phyloP scores from a whole-genome alignment of 2,888 invertebrate species.

The Calameuta pallipes region DNA sequence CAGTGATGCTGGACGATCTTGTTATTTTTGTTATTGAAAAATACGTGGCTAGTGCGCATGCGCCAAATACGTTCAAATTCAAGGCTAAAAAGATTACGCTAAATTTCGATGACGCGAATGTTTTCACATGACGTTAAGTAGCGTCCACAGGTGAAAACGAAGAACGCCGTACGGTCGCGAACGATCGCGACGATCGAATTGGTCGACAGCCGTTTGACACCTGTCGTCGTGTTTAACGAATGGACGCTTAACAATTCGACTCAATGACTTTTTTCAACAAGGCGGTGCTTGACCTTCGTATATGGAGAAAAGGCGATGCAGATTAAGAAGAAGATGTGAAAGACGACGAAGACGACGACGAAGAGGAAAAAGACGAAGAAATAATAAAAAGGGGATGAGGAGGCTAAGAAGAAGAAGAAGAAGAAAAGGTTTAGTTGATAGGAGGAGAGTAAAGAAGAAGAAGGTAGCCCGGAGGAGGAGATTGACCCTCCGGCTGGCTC shows the following conservation, averaged over 20 bases:
- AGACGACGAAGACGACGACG: conserved; percentile 7
- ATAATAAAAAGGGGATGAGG: conserved; percentile 24
- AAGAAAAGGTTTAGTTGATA: not conserved
- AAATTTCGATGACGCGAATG: not conserved
- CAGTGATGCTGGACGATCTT: not conserved
- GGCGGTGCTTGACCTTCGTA: conserved; percentile 37
- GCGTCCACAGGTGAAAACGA: not conserved
- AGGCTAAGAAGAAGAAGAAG: conserved; percentile 27
- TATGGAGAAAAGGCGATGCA: conserved; percentile 25
- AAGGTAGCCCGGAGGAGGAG: conserved; percentile 46
- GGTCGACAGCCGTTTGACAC: not conserved
- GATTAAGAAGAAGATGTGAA: not conserved
- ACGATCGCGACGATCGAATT: conserved; percentile 2
- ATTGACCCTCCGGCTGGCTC: conserved; percentile 60
- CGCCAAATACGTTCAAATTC: not conserved
- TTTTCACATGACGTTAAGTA: not conserved
- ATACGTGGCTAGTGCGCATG: not conserved
- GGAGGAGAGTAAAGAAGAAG: conserved; percentile 18
- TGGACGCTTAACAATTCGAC: not conserved
- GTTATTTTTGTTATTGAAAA: not conserved
- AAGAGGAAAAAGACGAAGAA: conserved; percentile 23
- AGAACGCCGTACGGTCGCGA: not conserved
- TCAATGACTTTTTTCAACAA: conserved; percentile 38
- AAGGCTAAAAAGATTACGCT: not conserved
- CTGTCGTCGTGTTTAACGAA: not conserved